These are phyloP conservation scores for Strigamia transsilvanica DNA, from an alignment of 2,888 invertebrate species.

Conservation along the genomic window DNA sequence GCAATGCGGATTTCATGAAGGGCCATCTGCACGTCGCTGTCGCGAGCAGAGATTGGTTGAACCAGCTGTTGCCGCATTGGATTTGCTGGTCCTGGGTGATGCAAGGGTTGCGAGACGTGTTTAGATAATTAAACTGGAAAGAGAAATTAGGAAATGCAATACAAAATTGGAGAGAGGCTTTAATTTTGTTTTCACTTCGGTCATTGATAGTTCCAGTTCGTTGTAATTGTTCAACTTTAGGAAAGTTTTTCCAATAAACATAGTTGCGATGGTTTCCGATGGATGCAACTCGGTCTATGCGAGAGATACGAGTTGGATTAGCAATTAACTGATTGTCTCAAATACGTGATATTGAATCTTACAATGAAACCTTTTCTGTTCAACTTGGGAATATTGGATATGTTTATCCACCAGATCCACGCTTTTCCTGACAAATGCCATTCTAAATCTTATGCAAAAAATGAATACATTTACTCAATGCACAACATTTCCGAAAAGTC, in stretches of 20 bases:
- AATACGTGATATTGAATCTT: background rate
- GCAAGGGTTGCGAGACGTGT: background rate
- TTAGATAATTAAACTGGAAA: background rate
- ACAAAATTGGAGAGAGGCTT: background rate
- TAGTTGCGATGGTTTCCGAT: background rate
- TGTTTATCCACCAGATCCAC: background rate
- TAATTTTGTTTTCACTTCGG: background rate
- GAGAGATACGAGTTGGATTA: background rate
- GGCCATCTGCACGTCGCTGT: background rate
- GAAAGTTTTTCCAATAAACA: background rate
- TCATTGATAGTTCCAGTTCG: background rate
- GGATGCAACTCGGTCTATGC: background rate
- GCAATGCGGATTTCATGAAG: background rate
- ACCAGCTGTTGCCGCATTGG: background rate
- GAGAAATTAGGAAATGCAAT: background rate
- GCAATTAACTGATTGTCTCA: too few relatives aligned
- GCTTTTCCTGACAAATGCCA: background rate
- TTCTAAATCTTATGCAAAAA: background rate
- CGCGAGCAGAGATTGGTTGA: background rate
- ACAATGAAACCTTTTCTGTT: background rate
- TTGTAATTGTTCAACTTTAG: background rate
- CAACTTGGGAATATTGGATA: background rate
- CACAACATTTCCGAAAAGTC: background rate
- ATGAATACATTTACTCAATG: too few relatives aligned
- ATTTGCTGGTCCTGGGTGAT: background rate